phyloP scores from a whole-genome alignment of 2,113 vertebrate genomes.

The Myotis lucifugus region DNA sequence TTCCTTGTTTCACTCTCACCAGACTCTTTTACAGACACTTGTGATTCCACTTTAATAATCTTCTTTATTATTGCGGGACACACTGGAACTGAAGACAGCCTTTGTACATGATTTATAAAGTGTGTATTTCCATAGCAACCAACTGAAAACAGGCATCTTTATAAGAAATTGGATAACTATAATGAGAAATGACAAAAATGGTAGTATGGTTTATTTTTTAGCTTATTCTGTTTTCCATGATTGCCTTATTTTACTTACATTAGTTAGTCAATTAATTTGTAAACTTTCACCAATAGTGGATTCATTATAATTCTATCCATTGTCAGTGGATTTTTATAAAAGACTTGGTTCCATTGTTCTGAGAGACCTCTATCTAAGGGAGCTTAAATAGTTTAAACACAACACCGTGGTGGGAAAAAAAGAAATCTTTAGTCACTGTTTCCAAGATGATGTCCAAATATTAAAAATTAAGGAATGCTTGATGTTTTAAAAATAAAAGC shows the following conservation, averaged over 20 bases:
- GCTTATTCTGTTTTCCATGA: not conserved
- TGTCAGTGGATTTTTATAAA: not conserved
- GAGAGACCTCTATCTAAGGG: not conserved
- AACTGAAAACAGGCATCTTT: conserved; percentile 55
- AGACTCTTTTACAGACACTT: conserved; percentile 46
- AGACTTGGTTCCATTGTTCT: not conserved
- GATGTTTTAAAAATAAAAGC: not conserved
- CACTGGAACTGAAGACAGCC: conserved; percentile 65
- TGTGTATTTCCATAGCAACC: conserved; percentile 69
- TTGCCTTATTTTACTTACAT: not conserved
- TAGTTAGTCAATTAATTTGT: not conserved
- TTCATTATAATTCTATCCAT: not conserved
- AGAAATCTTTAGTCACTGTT: not conserved
- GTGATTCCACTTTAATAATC: conserved; percentile 70
- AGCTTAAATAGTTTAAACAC: not conserved
- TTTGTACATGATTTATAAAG: conserved; percentile 74
- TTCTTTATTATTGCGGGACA: conserved; percentile 70
- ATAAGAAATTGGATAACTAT: conserved; percentile 27
- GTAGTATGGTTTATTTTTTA: not conserved
- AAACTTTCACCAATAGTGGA: not conserved
- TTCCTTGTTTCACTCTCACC: conserved; percentile 26
- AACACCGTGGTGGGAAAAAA: not conserved
- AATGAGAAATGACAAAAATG: conserved; percentile 44
- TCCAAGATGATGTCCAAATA: not conserved
- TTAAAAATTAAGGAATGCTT: conserved; percentile 11